These are phyloP conservation scores for Indri indri DNA, from an alignment of 2,113 vertebrate species.

Conservation along the genomic window DNA sequence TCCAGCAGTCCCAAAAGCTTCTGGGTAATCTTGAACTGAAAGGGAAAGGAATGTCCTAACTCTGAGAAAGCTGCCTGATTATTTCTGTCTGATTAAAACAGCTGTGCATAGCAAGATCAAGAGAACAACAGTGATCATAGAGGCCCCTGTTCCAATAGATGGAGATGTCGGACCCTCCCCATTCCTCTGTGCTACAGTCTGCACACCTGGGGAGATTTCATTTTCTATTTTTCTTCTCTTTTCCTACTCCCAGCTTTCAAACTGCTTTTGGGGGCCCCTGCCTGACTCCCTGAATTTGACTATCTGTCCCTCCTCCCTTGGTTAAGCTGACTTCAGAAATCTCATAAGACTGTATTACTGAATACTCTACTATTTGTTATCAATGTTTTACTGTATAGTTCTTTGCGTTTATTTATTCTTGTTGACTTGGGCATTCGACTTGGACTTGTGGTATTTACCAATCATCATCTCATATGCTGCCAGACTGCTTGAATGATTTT, in stretches of 20 bases:
- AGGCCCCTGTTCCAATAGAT: neutral
- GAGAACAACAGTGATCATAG: neutral
- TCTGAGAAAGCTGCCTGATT: neutral
- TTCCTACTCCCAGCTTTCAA: neutral
- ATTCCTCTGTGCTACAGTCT: accelerated
- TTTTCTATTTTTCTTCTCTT: neutral
- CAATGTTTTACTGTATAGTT: neutral
- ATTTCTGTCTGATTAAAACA: neutral
- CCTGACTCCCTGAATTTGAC: neutral
- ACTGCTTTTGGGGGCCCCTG: neutral
- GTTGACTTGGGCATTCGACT: neutral
- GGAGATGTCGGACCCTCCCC: neutral
- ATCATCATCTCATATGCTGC: neutral
- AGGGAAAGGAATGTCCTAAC: neutral
- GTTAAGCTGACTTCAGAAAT: neutral
- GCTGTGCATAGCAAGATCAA: neutral
- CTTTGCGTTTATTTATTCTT: neutral
- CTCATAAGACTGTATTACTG: neutral
- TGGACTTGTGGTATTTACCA: neutral
- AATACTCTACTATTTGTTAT: neutral
- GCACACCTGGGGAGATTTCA: neutral
- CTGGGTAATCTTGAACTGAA: constrained; percentile 33
- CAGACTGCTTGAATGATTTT: neutral
- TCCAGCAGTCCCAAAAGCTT: neutral
- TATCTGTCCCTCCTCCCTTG: neutral